Evolutionary conservation across 2,113 vertebrate species (phyloP).

Genomic region (Candoia aspera): DNA sequence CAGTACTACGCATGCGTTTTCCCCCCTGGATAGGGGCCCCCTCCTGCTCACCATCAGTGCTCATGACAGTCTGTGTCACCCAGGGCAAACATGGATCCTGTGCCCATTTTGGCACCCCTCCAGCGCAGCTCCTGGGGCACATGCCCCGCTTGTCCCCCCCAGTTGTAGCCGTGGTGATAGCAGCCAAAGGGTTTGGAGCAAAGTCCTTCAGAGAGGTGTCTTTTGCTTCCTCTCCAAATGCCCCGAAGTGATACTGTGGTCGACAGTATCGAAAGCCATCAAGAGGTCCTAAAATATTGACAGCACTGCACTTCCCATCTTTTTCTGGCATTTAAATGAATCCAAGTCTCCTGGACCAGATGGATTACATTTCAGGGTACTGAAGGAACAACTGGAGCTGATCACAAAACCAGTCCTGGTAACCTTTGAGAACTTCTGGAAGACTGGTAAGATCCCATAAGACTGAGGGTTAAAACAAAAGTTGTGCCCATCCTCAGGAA

Average conservation of each 20-base stretch:
- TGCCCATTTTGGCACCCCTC: too few species aligned
- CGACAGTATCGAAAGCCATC: background rate
- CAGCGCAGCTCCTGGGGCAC: too few species aligned
- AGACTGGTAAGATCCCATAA: background rate
- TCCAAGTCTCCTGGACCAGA: background rate
- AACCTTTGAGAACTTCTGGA: background rate
- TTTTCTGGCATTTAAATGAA: background rate
- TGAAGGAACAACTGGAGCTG: background rate
- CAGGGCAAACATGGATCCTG: too few species aligned
- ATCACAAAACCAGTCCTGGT: background rate
- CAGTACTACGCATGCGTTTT: too few species aligned
- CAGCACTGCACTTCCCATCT: background rate
- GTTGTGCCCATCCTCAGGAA: background rate
- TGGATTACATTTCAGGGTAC: background rate
- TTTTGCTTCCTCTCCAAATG: background rate
- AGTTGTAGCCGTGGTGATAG: background rate
- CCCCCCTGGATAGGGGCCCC: too few species aligned
- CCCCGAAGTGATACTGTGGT: background rate
- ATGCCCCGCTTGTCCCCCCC: too few species aligned
- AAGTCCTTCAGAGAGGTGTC: background rate
- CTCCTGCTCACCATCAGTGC: too few species aligned
- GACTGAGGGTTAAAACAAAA: background rate
- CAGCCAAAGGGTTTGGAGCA: background rate
- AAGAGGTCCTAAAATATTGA: background rate
- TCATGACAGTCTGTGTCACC: too few species aligned